phyloP scores from a whole-genome alignment of 2,797 vertebrate species.

The Periophthalmus magnuspinnatus region DNA sequence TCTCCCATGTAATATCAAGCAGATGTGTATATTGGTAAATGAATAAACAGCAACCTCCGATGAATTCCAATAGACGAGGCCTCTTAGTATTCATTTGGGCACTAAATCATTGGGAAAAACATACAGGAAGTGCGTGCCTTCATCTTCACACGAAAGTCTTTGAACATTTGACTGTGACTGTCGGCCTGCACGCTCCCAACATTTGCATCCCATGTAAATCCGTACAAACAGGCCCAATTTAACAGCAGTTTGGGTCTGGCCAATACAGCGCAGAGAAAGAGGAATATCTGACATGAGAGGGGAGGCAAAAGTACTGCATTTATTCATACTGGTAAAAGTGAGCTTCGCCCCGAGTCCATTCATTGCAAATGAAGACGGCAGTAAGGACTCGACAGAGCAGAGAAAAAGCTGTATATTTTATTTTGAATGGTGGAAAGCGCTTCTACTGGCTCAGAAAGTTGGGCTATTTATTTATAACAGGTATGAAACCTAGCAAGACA shows the following conservation, averaged over 20 bases:
- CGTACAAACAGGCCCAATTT: constrained; percentile 41
- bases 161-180: constrained; percentile 8
- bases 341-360: constrained; percentile 34
- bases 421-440: constrained; percentile 6
- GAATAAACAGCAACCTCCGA: constrained; percentile 50
- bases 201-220: constrained; percentile 53
- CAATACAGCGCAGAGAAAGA: not conserved
- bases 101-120: constrained; percentile 18
- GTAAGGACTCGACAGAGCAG: constrained; percentile 27
- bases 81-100: constrained; percentile 52
- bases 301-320: constrained; percentile 14
- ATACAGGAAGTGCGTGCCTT: constrained; percentile 1
- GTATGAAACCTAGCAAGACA: constrained; percentile 31
- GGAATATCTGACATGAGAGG: constrained; percentile 25
- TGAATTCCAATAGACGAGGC: constrained; percentile 48
- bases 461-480: constrained; percentile 19
- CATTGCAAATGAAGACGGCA: constrained; percentile 36
- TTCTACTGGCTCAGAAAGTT: constrained; percentile 20
- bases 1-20: constrained; percentile 70
- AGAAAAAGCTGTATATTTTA: constrained; percentile 38
- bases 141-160: not conserved
- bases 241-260: constrained; percentile 5
- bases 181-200: constrained; percentile 8
- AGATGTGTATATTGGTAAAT: constrained; percentile 61
- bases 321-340: constrained; percentile 33